phyloP scores from a whole-genome alignment of 2,797 vertebrate genomes.

The Bovichtus variegatus region DNA sequence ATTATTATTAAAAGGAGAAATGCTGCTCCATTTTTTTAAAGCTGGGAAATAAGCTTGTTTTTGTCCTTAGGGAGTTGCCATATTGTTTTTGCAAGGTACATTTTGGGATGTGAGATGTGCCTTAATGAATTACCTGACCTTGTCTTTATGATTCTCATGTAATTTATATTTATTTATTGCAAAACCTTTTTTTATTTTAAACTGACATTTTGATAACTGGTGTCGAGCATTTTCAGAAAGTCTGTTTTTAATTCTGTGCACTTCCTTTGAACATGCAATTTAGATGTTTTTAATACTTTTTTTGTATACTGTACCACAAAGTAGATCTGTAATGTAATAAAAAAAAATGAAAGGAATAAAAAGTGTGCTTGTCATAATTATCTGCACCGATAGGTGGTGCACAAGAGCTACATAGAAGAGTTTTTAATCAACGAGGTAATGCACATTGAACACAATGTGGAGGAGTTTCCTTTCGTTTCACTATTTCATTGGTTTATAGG shows the following conservation, averaged over 20 bases:
- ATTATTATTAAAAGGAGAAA: constrained; percentile 74
- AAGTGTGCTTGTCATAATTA: neutral
- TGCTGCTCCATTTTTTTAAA: constrained; percentile 75
- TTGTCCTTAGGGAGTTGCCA: constrained; percentile 78
- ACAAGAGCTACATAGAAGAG: neutral
- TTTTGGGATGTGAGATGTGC: constrained; percentile 81
- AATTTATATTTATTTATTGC: constrained; percentile 91
- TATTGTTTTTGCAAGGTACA: constrained; percentile 81
- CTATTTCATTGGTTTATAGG: too few species aligned
- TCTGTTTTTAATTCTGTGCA: constrained; percentile 82
- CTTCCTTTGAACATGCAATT: constrained; percentile 84
- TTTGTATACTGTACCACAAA: constrained; percentile 83
- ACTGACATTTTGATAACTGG: constrained; percentile 81
- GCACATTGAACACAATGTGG: neutral
- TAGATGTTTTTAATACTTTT: constrained; percentile 72
- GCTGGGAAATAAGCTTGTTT: constrained; percentile 77
- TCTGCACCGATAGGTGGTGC: constrained; percentile 46
- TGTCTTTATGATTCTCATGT: constrained; percentile 78
- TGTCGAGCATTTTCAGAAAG: constrained; percentile 70
- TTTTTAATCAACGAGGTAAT: neutral
- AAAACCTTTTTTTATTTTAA: constrained; percentile 75
- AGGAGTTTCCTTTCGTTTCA: neutral
- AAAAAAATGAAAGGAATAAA: constrained; percentile 33
- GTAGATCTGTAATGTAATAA: constrained; percentile 84
- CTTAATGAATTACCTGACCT: constrained; percentile 81